Conservation (phyloP, 2,797 vertebrate genomes). For the Crocodylus rhombifer region DNA sequence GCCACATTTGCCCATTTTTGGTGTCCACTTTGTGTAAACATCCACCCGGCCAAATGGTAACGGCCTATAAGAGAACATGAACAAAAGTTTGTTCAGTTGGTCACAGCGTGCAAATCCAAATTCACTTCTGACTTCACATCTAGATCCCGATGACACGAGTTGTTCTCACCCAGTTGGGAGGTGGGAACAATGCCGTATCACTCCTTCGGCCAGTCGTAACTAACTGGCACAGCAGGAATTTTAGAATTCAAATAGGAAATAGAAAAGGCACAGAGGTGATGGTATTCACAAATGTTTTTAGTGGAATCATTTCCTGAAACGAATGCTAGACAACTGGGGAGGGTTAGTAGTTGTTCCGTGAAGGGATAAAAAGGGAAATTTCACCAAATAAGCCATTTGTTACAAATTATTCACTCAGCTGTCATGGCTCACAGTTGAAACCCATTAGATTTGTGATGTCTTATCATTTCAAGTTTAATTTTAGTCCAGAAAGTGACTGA, state of each 20-base stretch:
- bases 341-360: not conserved
- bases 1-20: not conserved
- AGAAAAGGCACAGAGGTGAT: not conserved
- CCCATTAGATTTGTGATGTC: not conserved
- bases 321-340: not conserved
- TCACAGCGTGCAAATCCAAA: constrained; percentile 55
- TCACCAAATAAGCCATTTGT: not conserved
- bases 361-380: not conserved
- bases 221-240: constrained; percentile 36
- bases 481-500: not conserved
- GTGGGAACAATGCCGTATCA: not conserved
- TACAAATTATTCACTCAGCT: not conserved
- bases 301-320: not conserved
- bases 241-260: constrained; percentile 38
- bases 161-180: constrained; percentile 43
- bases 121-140: constrained; percentile 21
- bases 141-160: constrained; percentile 7
- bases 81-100: constrained; percentile 50
- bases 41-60: not conserved
- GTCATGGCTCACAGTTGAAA: not conserved
- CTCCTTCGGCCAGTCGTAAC: constrained; percentile 1
- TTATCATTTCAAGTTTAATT: not conserved
- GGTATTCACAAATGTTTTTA: not conserved
- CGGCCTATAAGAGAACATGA: not conserved
- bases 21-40: not conserved